Percentiles rank a stretch among this genome's conserved stretches.
These are phyloP conservation scores for Ariolimax columbianus DNA, from an alignment of 2,888 invertebrate genomes.

Conservation along the genomic window DNA sequence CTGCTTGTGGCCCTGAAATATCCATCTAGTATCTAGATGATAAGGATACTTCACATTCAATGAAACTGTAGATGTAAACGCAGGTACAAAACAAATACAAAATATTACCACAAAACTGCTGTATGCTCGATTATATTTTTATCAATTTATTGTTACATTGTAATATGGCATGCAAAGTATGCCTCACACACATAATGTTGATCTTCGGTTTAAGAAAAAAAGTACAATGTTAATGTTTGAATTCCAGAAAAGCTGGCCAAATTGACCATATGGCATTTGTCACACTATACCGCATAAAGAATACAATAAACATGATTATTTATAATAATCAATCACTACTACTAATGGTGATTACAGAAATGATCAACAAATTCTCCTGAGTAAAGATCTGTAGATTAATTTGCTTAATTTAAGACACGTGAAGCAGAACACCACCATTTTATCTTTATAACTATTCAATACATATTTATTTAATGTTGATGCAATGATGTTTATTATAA, in stretches of 20 bases:
- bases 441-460: too few species aligned
- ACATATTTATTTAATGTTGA: too few species aligned
- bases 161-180: neutral
- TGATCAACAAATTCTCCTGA: neutral
- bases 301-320: neutral
- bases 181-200: neutral
- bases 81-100: neutral
- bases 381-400: too few species aligned
- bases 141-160: neutral
- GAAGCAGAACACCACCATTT: too few species aligned
- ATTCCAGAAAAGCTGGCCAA: neutral
- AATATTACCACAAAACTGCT: neutral
- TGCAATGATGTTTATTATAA: too few species aligned
- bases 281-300: neutral
- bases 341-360: neutral
- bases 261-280: neutral
- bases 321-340: neutral
- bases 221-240: neutral
- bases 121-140: conserved; percentile 1
- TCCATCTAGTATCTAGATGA: too few species aligned
- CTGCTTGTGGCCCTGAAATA: too few species aligned
- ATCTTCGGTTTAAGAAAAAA: neutral
- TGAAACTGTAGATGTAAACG: too few species aligned
- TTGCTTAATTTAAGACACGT: too few species aligned
- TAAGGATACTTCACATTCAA: too few species aligned